phyloP scores from a whole-genome alignment of 1,140 invertebrate genomes.

The Papilio polyxenes region DNA sequence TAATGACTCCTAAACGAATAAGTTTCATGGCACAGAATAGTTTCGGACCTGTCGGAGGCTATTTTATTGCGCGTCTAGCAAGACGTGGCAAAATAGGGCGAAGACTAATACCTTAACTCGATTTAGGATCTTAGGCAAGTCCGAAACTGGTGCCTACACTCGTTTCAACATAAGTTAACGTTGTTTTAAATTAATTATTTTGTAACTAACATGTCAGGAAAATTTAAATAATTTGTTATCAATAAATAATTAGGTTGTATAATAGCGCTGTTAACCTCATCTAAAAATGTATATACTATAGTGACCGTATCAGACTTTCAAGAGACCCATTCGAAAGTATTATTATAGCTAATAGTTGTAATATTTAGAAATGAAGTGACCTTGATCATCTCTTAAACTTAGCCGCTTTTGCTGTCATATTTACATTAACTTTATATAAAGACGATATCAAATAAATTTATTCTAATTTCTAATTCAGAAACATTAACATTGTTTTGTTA shows the following conservation, averaged over 20 bases:
- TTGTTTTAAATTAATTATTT: background rate
- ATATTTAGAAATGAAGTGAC: slow-evolving; percentile 77
- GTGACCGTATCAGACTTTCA: slow-evolving; percentile 29
- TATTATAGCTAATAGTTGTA: slow-evolving; percentile 61
- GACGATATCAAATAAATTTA: background rate
- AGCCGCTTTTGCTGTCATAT: slow-evolving; percentile 71
- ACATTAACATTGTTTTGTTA: background rate
- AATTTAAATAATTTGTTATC: background rate
- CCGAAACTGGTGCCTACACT: background rate
- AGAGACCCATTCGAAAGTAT: slow-evolving; percentile 54
- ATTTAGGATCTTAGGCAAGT: background rate
- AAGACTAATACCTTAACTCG: no score
- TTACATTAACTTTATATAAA: slow-evolving; percentile 40
- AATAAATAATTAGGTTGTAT: slow-evolving; percentile 55
- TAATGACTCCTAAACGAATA: background rate
- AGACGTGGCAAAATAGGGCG: no score
- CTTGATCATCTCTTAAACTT: slow-evolving; percentile 75
- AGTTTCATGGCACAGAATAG: no score
- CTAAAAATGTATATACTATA: slow-evolving; percentile 54
- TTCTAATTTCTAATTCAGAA: background rate
- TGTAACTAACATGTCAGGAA: no score
- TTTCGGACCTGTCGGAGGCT: no score
- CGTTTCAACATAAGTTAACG: no score
- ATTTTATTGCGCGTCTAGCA: no score
- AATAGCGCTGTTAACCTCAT: slow-evolving; percentile 72